Base-by-base conservation (phyloP, 2,888 invertebrate genomes). In the Parnassius mnemosyne region DNA sequence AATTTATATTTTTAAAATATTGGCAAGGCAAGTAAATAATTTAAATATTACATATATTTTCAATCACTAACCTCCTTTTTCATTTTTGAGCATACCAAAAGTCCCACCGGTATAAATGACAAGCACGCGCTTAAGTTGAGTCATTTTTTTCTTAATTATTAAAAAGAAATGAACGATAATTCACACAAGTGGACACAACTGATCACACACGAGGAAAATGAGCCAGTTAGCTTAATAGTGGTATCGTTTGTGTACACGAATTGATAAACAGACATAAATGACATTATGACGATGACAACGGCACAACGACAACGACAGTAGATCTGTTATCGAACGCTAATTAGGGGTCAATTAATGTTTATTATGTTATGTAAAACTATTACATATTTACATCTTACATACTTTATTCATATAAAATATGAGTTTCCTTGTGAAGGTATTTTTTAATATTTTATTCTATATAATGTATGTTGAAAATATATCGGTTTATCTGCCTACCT, bases 51-150 rank as follows among this genome's bases (percentile, higher is more conserved):
- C 34, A 34, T 34, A 20, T 20, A 20, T 20, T 34, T 34, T 34
- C 34, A 10, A 42, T 7, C n/a, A 73, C 80, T 87, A 81, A 97
- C 97, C 96, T 89, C 96, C 95, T 74, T 94, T 92, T 50, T 94
- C 92, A 83, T 97, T 95, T 71, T 95, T 93, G 78, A 95, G 92
- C 99, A 99, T 99, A 64, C 99, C 99, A 83, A 99, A 98, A 0
- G 99, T 99, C 13, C 99, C 99, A 1, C 99, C 99, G 0, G 98
- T 98, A 82, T 98, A 99, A 16, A 99, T 93, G 12, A 78, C 85
- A 0, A 88, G 71, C 20, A 88, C 76, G 71, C 75, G 74, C 65
- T 76, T 84, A 2, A 64, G 68, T 74, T 73, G 71, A 63, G 68
- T 74, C 86, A 87, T 87, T 71, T 72, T 76, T 55, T 58, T 54